A percentile compares a stretch with the other conserved stretches of the same genome.
Conservation (phyloP, 2,113 vertebrate genomes). For the Boleophthalmus pectinirostris region DNA sequence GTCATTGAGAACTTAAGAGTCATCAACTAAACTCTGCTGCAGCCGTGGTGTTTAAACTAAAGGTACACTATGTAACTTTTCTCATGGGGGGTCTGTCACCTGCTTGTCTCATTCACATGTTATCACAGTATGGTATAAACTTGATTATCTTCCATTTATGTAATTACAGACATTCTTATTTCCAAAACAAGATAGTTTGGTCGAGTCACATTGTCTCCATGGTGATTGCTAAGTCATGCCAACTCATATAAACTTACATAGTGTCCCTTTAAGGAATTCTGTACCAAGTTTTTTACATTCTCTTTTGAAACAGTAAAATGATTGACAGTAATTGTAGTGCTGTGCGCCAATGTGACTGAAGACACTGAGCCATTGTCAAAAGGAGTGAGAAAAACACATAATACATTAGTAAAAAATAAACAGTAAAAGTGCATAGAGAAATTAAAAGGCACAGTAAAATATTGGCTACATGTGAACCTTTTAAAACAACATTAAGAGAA, state of each 20-base stretch:
- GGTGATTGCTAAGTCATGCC: too few relatives aligned
- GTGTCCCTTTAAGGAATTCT: neutral
- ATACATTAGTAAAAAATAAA: neutral
- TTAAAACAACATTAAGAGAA: neutral
- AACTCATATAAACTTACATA: too few relatives aligned
- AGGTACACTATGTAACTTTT: too few relatives aligned
- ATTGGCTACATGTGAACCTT: neutral
- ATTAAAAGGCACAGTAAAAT: slow-evolving; percentile 43
- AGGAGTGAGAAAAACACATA: neutral
- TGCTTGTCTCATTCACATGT: too few relatives aligned
- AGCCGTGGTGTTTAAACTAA: neutral
- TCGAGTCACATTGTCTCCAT: too few relatives aligned
- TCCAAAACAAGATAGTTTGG: too few relatives aligned
- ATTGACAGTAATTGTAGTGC: slow-evolving; percentile 22
- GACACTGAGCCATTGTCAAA: slow-evolving; percentile 46
- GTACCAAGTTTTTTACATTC: neutral
- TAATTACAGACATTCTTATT: too few relatives aligned
- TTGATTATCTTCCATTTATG: too few relatives aligned
- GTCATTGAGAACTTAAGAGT: slow-evolving; percentile 8
- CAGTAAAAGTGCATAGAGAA: slow-evolving; percentile 16
- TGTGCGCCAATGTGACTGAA: slow-evolving; percentile 38
- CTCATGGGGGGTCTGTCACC: too few relatives aligned
- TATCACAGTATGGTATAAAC: too few relatives aligned
- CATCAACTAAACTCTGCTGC: neutral
- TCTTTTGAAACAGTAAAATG: neutral